A percentile compares a stretch with the other conserved stretches of the same genome.
These are phyloP conservation scores for Diacarnus erythraeanus DNA, from an alignment of 37 sponge, comb jelly and placozoan species.

Conservation along the genomic window DNA sequence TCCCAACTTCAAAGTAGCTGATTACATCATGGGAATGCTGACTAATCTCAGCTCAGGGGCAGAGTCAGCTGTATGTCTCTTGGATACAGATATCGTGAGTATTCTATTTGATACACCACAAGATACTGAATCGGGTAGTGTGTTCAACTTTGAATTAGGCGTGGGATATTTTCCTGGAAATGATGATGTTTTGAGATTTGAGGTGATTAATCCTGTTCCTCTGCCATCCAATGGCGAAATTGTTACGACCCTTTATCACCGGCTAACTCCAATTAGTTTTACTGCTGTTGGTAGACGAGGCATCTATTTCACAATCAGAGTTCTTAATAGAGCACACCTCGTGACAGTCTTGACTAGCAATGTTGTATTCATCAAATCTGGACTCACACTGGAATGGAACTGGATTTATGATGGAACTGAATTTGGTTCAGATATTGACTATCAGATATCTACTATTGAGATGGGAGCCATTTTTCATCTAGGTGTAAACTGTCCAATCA, in stretches of 20 bases:
- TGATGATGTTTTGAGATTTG: constrained; percentile 43
- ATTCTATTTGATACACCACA: constrained; percentile 39
- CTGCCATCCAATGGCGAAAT: neutral
- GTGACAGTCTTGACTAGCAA: constrained; percentile 22
- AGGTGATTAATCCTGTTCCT: constrained; percentile 4
- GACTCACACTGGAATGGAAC: constrained; percentile 14
- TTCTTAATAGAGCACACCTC: constrained; percentile 18
- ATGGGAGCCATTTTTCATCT: constrained; percentile 21
- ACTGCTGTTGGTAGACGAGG: neutral
- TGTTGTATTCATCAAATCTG: constrained; percentile 45
- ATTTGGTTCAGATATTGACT: constrained; percentile 50
- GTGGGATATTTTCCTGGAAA: constrained; percentile 36
- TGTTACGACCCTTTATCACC: neutral
- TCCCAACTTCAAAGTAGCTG: constrained; percentile 40
- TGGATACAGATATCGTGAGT: constrained; percentile 35
- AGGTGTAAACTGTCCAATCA: constrained; percentile 63
- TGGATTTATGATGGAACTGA: constrained; percentile 73
- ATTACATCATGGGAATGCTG: neutral
- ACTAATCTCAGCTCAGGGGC: neutral
- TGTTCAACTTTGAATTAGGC: constrained; percentile 40
- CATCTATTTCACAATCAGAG: constrained; percentile 56
- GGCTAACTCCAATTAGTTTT: constrained; percentile 2
- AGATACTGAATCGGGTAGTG: constrained; percentile 14
- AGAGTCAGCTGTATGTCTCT: constrained; percentile 43
- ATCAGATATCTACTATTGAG: constrained; percentile 55